These are phyloP conservation scores for Hydractinia echinata DNA, from an alignment of 30 jellyfish, hydroid and myxozoan genomes.

Conservation along the genomic window DNA sequence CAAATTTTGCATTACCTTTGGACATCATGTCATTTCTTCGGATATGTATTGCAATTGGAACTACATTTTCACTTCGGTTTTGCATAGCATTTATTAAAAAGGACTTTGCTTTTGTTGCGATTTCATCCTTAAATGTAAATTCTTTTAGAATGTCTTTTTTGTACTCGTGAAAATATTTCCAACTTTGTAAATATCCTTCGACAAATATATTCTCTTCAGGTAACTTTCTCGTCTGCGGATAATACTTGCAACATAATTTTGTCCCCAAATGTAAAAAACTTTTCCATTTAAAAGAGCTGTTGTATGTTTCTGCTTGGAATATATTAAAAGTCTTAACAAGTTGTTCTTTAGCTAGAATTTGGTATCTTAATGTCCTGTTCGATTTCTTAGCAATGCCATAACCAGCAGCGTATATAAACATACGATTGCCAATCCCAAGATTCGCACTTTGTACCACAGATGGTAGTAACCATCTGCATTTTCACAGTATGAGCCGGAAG, in stretches of 20 bases:
- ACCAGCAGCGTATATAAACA: neutral
- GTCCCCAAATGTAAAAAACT: neutral
- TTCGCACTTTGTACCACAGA: neutral
- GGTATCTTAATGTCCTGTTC: neutral
- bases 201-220: neutral
- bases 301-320: too few relatives aligned
- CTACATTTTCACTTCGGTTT: neutral
- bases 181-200: neutral
- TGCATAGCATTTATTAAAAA: neutral
- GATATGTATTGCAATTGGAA: neutral
- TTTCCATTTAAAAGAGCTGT: neutral
- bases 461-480: neutral
- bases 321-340: neutral
- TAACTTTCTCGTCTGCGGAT: neutral
- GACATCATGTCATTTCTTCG: neutral
- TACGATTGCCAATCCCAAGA: neutral
- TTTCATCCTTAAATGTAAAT: neutral
- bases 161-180: neutral
- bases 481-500: neutral
- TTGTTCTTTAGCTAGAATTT: neutral
- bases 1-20: neutral
- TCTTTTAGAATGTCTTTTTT: neutral
- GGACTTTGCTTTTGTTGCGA: neutral
- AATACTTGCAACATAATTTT: neutral
- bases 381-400: neutral